Conservation (phyloP, 2,888 invertebrate species). For the Eupithecia subumbrata region DNA sequence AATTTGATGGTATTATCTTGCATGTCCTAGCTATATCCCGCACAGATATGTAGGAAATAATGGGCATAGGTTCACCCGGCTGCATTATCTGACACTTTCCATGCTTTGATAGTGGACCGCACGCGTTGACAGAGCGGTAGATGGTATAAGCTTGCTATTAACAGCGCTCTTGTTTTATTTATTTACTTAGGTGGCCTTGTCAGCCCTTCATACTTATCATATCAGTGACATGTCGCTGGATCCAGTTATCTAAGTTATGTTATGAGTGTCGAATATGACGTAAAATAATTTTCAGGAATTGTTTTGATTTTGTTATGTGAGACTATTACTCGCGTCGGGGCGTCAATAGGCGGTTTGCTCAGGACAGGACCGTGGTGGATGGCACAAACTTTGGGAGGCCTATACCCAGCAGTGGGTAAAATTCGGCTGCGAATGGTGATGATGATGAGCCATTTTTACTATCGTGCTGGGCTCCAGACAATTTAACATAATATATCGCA, state of each 20-base stretch:
- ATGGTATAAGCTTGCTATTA: conserved; percentile 43
- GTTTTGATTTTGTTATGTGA: neutral
- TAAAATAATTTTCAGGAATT: neutral
- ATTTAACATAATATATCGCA: neutral
- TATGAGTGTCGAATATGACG: neutral
- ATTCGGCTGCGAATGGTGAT: too few species aligned
- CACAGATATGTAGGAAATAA: conserved; percentile 18
- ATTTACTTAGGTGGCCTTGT: conserved; percentile 20
- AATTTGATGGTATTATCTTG: conserved; percentile 18
- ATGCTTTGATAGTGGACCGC: conserved; percentile 40
- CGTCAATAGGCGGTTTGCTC: too few species aligned
- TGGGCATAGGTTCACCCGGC: conserved; percentile 18
- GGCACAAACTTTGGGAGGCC: too few species aligned
- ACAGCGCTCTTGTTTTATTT: conserved; percentile 44
- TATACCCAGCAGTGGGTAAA: too few species aligned
- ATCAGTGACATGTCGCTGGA: neutral
- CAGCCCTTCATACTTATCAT: neutral
- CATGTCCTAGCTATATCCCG: conserved; percentile 20
- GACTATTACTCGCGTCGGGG: too few species aligned
- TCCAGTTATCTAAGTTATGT: neutral
- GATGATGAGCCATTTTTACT: neutral
- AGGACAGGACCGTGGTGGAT: too few species aligned
- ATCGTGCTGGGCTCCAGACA: neutral
- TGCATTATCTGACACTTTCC: conserved; percentile 31
- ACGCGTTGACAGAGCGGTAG: conserved; percentile 39